Conservation (phyloP, 2,797 vertebrate genomes). For the Mus spretus region DNA sequence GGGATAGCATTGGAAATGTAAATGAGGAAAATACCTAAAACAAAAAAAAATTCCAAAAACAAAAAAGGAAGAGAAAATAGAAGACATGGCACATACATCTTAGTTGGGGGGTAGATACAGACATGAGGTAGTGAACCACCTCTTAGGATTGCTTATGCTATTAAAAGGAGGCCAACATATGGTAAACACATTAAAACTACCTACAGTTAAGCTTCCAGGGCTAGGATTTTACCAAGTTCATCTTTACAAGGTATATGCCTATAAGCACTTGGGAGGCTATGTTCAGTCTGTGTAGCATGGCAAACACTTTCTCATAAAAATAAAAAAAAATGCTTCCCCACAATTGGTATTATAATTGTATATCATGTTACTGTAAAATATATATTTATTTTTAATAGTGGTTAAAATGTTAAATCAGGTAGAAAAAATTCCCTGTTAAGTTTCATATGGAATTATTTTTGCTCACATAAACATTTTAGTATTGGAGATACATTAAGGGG, state of each 20-base stretch:
- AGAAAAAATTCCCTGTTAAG: no score
- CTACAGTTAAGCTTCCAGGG: neutral
- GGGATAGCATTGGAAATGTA: no score
- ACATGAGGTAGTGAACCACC: neutral
- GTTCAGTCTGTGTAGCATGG: neutral
- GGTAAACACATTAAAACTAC: neutral
- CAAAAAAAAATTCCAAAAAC: no score
- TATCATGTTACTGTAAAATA: slow-evolving; percentile 32
- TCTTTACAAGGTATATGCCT: neutral
- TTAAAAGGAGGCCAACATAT: neutral
- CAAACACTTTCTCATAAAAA: neutral
- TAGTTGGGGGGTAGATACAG: neutral
- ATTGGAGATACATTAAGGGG: no score
- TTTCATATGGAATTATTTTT: no score
- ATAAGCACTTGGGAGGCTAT: neutral
- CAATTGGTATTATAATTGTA: neutral
- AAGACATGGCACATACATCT: neutral
- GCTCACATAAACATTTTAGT: no score
- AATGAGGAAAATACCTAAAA: no score
- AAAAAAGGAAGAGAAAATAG: neutral
- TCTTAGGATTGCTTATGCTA: slow-evolving; percentile 15
- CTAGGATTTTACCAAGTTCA: slow-evolving; percentile 3
- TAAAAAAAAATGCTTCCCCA: neutral
- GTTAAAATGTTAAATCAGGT: slow-evolving; percentile 36
- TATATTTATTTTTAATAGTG: slow-evolving; percentile 38